Evolutionary conservation across 2,113 vertebrate genomes (phyloP).

Genomic region (Acrocephalus arundinaceus): DNA sequence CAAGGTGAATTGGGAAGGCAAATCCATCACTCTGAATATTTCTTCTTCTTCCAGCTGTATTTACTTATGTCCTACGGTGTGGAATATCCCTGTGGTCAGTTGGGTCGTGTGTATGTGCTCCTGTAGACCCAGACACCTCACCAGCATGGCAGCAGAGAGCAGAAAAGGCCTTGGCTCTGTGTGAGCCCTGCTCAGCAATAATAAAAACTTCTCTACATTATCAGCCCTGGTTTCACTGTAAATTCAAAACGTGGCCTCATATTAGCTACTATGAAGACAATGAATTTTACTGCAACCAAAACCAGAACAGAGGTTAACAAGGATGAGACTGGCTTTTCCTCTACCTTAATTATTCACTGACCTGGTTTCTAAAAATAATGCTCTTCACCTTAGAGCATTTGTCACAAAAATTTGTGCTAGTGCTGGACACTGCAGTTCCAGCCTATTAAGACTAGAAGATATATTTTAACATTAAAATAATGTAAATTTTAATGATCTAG

Average conservation of each 20-base stretch:
- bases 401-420: slow-evolving; percentile 33
- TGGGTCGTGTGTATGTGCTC: background rate
- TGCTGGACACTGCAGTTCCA: background rate
- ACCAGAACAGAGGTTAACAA: background rate
- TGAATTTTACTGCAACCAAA: background rate
- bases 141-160: background rate
- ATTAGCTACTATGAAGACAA: background rate
- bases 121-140: accelerated
- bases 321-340: background rate
- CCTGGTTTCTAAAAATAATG: slow-evolving; percentile 46
- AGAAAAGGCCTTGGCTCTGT: background rate
- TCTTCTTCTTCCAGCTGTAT: background rate
- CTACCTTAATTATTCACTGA: slow-evolving; percentile 20
- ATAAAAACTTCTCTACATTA: background rate
- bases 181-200: background rate
- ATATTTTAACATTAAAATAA: background rate
- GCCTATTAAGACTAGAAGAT: background rate
- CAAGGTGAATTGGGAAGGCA: background rate
- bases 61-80: accelerated
- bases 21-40: background rate
- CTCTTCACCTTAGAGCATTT: slow-evolving; percentile 47
- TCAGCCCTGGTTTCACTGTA: background rate
- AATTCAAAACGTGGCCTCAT: background rate
- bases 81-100: background rate
- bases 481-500: background rate